A percentile compares a stretch with the other conserved stretches of the same genome.
phyloP scores from a whole-genome alignment of 2,113 vertebrate species.

The Sphyrna mokarran region DNA sequence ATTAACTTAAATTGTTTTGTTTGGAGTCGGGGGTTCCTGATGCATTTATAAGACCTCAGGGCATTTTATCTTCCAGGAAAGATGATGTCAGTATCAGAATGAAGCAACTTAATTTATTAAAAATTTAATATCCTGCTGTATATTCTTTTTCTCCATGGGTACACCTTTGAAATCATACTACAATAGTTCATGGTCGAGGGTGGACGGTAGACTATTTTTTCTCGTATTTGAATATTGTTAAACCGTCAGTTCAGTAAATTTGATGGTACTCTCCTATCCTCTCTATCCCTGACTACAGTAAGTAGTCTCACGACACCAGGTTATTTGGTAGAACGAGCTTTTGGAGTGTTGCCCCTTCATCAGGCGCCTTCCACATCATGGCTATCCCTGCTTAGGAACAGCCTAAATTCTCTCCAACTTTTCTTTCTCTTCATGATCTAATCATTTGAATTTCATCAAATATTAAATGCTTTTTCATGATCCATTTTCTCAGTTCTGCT shows the following conservation, averaged over 20 bases:
- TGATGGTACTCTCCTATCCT: neutral
- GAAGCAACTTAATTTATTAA: neutral
- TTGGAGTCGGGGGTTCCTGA: neutral
- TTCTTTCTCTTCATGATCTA: neutral
- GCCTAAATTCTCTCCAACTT: neutral
- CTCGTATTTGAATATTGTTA: neutral
- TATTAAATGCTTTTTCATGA: constrained; percentile 4
- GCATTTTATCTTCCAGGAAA: neutral
- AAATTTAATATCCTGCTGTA: neutral
- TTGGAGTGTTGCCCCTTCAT: too few species aligned
- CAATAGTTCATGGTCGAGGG: neutral
- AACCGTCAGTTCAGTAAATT: neutral
- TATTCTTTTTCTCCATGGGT: neutral
- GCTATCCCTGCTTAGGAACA: neutral
- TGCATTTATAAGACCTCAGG: neutral
- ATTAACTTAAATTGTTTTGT: neutral
- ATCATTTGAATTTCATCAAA: constrained; percentile 11
- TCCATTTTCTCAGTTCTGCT: neutral
- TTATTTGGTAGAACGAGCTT: too few species aligned
- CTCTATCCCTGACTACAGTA: too few species aligned
- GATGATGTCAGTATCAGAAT: neutral
- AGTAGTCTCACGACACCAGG: too few species aligned
- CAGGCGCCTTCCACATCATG: too few species aligned
- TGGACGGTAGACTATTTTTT: neutral
- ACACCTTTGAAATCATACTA: neutral